Evolutionary conservation across 2,888 invertebrate genomes (phyloP).

Genomic region (Zaprionus obscuricornis): DNA sequence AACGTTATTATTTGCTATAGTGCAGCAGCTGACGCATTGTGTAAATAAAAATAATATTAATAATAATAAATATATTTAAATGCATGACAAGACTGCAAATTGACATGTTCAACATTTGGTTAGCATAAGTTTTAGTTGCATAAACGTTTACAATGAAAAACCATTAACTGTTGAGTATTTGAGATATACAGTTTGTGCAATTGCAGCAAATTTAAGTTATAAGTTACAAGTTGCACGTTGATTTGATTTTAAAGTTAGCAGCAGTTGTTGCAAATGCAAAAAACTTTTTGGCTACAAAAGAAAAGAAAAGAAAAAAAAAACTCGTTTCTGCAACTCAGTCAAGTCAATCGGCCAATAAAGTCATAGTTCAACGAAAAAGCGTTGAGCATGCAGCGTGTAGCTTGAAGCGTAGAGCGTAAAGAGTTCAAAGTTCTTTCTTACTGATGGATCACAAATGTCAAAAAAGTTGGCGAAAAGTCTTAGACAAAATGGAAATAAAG

Average conservation of each 20-base stretch:
- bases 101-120: conserved; percentile 73
- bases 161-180: conserved; percentile 20
- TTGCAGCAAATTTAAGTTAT: conserved; percentile 63
- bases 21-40: conserved; percentile 55
- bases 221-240: conserved; percentile 44
- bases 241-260: conserved; percentile 68
- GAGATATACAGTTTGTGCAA: conserved; percentile 20
- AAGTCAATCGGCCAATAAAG: conserved; percentile 47
- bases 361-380: conserved; percentile 2
- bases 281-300: conserved; percentile 49
- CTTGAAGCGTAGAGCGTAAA: too few species aligned
- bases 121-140: conserved; percentile 55
- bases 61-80: too few species aligned
- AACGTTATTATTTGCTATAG: conserved; percentile 39
- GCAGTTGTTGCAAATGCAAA: conserved; percentile 55
- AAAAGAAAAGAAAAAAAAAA: neutral
- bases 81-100: conserved; percentile 62
- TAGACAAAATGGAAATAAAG: too few species aligned
- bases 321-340: conserved; percentile 29
- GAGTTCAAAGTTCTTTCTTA: too few species aligned
- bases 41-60: conserved; percentile 52
- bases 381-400: too few species aligned
- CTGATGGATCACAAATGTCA: too few species aligned
- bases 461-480: too few species aligned
- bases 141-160: conserved; percentile 44